Base-by-base conservation (phyloP, 2,888 invertebrate species). In the Idaea biselata region DNA sequence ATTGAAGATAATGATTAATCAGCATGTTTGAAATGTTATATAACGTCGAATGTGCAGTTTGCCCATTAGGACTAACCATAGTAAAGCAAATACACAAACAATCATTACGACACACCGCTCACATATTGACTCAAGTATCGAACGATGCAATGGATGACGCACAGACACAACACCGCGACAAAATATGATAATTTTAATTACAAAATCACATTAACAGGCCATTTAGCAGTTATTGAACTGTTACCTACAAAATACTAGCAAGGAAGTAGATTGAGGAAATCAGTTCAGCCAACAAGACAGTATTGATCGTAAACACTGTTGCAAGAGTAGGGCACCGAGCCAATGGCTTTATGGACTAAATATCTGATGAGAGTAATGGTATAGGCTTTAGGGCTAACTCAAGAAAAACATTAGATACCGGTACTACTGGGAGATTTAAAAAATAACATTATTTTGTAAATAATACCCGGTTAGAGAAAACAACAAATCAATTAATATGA, bases 331-430 rank as follows among this genome's bases (percentile, higher is more conserved):
- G 73, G 76, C 74, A 78, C 65, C 60, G 62, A 68, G 74, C 73
- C 75, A 77, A 75, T 69, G 63, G 64, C 72, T 59, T 63, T 74
- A 68, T 72, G 73, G 67, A 68, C 68, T 69, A 74, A 79, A 79
- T 44, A 80, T 76, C 75, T 67, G 75, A 66, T 69, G 67, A 74
- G 72, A 73, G 73, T 70, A 67, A 61, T 63, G 58, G 58, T 67
- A 59, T 62, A 56, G 55, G 32, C 18, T 60, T 33, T 60, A 68
- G 69, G 69, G 69, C 58, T 68, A 64, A 14, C 33, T 55, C 33
- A 11, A 16, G 16, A 11, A 31, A 14, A 18, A 16, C 6, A 31
- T 25, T 3, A 44, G 11, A 44, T 44, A 44, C 44, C 44, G 25
- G 25, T 3, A 25, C 25, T 44, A 44, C 44, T 44, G 0, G 44